These are phyloP conservation scores for Drosophila teissieri DNA, from an alignment of 1,140 invertebrate species.

Conservation along the genomic window DNA sequence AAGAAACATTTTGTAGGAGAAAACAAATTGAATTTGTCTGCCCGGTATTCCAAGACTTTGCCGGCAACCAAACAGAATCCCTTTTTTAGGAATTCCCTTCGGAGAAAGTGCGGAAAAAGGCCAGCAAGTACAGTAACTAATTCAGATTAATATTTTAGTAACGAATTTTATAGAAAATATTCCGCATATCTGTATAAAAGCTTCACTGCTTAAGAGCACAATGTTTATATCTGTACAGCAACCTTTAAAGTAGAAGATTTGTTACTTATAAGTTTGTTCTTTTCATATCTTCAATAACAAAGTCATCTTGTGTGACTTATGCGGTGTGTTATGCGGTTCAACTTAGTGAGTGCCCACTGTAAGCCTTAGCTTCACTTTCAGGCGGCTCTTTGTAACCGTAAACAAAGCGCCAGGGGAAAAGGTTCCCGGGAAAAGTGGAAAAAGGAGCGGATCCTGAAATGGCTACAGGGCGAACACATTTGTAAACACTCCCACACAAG, in stretches of 20 bases:
- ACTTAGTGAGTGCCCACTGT: slow-evolving; percentile 20
- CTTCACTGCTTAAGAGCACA: not conserved
- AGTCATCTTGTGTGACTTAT: not conserved
- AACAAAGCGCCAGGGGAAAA: slow-evolving; percentile 28
- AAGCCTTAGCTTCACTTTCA: slow-evolving; percentile 41
- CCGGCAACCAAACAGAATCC: slow-evolving; percentile 10
- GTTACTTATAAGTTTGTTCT: too few relatives aligned
- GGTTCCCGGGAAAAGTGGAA: slow-evolving; percentile 17
- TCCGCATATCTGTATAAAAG: not conserved
- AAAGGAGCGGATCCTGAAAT: slow-evolving; percentile 37
- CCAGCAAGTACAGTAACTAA: slow-evolving; percentile 17
- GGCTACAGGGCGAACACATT: slow-evolving; percentile 40
- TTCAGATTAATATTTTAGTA: not conserved
- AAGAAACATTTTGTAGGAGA: slow-evolving; percentile 52
- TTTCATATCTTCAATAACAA: not conserved
- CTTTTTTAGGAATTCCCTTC: not conserved
- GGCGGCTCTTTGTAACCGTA: slow-evolving; percentile 14
- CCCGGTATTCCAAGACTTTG: slow-evolving; percentile 33
- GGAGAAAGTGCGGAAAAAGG: slow-evolving; percentile 9
- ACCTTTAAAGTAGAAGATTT: too few relatives aligned
- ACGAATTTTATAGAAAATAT: not conserved
- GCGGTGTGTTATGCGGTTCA: not conserved
- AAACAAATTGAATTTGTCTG: slow-evolving; percentile 60
- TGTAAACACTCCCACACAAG: slow-evolving; percentile 17
- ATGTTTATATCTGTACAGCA: not conserved